Evolutionary conservation across 2,888 invertebrate species (phyloP).

Genomic region (Melipona beecheii): DNA sequence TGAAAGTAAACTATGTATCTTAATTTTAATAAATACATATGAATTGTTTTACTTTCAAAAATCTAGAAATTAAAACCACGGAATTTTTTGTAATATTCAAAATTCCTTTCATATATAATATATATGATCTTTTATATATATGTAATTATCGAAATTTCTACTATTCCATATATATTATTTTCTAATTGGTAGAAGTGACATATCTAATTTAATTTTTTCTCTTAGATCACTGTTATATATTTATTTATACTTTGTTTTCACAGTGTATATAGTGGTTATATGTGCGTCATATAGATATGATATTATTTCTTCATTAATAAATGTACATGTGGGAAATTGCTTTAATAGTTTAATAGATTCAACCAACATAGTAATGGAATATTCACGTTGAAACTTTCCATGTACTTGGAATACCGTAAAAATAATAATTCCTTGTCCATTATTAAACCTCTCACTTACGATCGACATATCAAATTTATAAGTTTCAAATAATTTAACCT

Average conservation of each 20-base stretch:
- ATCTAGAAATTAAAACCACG: neutral
- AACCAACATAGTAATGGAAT: neutral
- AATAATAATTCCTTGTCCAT: neutral
- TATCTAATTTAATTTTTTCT: neutral
- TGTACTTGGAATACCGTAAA: neutral
- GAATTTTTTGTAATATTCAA: neutral
- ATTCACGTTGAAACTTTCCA: neutral
- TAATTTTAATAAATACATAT: neutral
- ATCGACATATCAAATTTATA: neutral
- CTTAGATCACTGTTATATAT: neutral
- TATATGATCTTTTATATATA: neutral
- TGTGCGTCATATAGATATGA: neutral
- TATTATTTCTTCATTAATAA: slow-evolving; percentile 1
- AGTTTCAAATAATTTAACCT: neutral
- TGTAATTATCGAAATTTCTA: neutral
- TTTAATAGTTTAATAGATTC: slow-evolving; percentile 2
- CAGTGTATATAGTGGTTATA: neutral
- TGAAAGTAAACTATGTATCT: neutral
- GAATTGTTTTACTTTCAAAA: neutral
- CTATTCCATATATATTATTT: neutral
- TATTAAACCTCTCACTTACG: neutral
- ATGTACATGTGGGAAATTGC: neutral
- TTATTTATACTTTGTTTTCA: neutral
- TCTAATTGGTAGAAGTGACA: neutral
- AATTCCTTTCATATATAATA: neutral